Conservation (phyloP, 1,140 invertebrate genomes). For the Holotrichia oblita region DNA sequence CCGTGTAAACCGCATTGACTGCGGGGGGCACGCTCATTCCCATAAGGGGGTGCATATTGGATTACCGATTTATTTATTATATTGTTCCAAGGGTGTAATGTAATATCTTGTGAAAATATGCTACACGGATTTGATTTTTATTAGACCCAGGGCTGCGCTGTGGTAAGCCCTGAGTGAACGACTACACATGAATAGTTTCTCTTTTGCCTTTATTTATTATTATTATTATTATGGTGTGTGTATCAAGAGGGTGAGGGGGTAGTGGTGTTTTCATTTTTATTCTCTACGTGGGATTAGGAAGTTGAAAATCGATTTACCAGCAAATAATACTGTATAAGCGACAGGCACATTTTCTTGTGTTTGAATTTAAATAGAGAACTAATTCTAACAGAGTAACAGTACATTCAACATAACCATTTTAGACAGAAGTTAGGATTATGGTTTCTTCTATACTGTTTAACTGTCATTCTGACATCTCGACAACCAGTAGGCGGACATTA, state of each 20-base stretch:
- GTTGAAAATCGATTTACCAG: constrained; percentile 20
- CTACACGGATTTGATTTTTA: constrained; percentile 57
- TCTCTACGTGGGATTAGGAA: constrained; percentile 8
- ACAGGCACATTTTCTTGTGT: too few species aligned
- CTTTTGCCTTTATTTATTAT: neutral
- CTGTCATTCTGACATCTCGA: too few species aligned
- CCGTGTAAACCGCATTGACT: constrained; percentile 57
- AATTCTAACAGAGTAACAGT: too few species aligned
- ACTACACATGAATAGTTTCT: neutral
- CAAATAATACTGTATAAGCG: too few species aligned
- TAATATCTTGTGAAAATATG: constrained; percentile 57
- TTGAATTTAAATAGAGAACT: too few species aligned
- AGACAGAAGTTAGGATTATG: too few species aligned
- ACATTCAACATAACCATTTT: too few species aligned
- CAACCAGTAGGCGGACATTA: too few species aligned
- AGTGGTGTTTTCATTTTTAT: neutral
- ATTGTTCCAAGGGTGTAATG: constrained; percentile 57
- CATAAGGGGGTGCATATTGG: constrained; percentile 58
- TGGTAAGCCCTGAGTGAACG: constrained; percentile 4
- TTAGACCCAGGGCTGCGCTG: constrained; percentile 20
- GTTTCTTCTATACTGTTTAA: too few species aligned
- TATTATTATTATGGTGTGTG: constrained; percentile 13
- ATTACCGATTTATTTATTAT: constrained; percentile 59
- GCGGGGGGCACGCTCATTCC: constrained; percentile 50
- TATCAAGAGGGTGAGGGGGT: neutral